phyloP scores from a whole-genome alignment of 2,113 vertebrate species.

The Lamprologus ornatipinnis region DNA sequence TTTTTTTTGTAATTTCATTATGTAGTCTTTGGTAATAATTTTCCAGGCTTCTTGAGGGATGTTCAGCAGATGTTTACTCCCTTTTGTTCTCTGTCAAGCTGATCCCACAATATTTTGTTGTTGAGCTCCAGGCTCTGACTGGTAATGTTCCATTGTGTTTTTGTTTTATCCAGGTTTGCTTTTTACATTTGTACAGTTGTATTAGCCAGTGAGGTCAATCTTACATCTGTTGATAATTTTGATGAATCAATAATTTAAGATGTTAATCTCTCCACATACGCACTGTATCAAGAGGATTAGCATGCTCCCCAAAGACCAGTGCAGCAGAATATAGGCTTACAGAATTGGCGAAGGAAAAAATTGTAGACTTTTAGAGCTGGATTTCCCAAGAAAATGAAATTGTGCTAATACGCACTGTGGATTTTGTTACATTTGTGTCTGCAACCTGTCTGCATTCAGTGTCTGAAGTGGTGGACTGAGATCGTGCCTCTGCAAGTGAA shows the following conservation, averaged over 20 bases:
- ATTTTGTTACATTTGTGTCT: background rate
- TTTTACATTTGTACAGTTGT: background rate
- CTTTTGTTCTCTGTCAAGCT: background rate
- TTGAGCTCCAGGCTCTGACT: background rate
- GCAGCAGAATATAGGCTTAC: background rate
- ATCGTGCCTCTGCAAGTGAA: background rate
- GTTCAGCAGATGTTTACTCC: background rate
- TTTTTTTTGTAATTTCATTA: background rate
- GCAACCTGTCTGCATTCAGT: background rate
- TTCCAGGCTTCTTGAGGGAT: background rate
- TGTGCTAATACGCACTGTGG: background rate
- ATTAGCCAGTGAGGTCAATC: background rate
- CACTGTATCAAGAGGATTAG: background rate
- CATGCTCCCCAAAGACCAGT: background rate
- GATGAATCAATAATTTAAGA: background rate
- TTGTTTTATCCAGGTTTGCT: background rate
- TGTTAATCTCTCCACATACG: background rate
- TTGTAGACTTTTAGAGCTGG: background rate
- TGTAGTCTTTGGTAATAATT: background rate
- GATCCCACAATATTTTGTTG: background rate
- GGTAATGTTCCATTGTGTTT: background rate
- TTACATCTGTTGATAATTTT: background rate
- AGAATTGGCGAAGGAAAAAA: background rate
- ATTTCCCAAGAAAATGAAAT: background rate
- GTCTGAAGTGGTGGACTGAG: background rate